Percentiles rank a stretch among this genome's conserved stretches.
These are phyloP conservation scores for Phymastichus coffea DNA, from an alignment of 1,140 invertebrate species.

Conservation along the genomic window DNA sequence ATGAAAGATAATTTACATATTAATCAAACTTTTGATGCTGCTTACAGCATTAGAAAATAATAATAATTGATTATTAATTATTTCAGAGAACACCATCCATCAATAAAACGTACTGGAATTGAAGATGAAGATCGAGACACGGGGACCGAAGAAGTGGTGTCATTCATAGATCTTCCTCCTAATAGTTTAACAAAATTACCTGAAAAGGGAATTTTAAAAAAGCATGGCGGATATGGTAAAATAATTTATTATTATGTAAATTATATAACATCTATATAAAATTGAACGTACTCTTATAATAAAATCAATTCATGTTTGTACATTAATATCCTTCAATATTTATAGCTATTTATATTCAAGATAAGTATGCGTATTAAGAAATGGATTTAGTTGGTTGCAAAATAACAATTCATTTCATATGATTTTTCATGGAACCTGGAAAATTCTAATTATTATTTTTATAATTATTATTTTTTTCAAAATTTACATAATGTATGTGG, in stretches of 20 bases:
- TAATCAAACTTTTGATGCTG: too few relatives aligned
- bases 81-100: slow-evolving; percentile 75
- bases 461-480: too few relatives aligned
- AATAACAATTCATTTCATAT: too few relatives aligned
- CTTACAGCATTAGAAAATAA: too few relatives aligned
- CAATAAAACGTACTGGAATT: slow-evolving; percentile 68
- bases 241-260: slow-evolving; percentile 56
- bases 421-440: too few relatives aligned
- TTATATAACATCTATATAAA: slow-evolving; percentile 30
- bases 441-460: too few relatives aligned
- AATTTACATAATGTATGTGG: too few relatives aligned
- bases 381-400: too few relatives aligned
- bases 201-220: slow-evolving; percentile 87
- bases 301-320: neutral
- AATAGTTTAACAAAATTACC: slow-evolving; percentile 76
- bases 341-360: too few relatives aligned
- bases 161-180: slow-evolving; percentile 77
- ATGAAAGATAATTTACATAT: too few relatives aligned
- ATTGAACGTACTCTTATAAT: neutral
- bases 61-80: neutral
- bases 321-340: too few relatives aligned
- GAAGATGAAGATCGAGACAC: slow-evolving; percentile 69
- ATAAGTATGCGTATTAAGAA: too few relatives aligned
- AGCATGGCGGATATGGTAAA: slow-evolving; percentile 73
- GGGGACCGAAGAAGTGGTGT: slow-evolving; percentile 76